phyloP scores from a whole-genome alignment of 2,888 invertebrate genomes.

The Pseudococcus longispinus region DNA sequence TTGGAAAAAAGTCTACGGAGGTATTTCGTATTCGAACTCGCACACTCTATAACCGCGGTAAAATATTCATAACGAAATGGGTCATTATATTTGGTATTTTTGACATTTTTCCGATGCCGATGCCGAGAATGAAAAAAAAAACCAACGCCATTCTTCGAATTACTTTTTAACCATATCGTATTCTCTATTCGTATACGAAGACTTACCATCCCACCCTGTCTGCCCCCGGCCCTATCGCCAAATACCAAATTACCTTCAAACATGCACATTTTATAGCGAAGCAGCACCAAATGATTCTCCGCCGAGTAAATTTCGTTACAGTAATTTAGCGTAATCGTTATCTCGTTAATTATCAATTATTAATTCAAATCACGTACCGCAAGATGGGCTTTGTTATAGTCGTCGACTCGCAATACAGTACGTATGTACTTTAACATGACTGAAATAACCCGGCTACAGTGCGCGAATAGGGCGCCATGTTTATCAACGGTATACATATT shows the following conservation, averaged over 20 bases:
- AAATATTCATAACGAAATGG: slow-evolving; percentile 8
- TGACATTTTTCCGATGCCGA: slow-evolving; percentile 7
- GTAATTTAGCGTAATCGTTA: slow-evolving; percentile 29
- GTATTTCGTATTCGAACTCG: not conserved
- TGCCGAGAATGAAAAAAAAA: not conserved
- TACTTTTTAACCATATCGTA: not conserved
- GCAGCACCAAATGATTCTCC: not conserved
- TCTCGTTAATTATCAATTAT: slow-evolving; percentile 22
- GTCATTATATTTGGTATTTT: slow-evolving; percentile 14
- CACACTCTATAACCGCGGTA: not conserved
- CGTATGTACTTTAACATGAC: not conserved
- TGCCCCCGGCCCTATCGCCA: not conserved
- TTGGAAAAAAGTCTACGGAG: not conserved
- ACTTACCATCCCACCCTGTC: not conserved
- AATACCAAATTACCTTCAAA: not conserved
- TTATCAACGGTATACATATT: not conserved
- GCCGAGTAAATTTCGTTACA: slow-evolving; percentile 22
- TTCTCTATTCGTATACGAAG: not conserved
- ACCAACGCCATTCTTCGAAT: not conserved
- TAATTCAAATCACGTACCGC: slow-evolving; percentile 28
- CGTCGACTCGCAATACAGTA: not conserved
- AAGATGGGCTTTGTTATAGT: slow-evolving; percentile 15
- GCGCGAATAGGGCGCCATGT: not conserved
- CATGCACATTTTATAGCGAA: not conserved
- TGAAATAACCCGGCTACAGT: not conserved